Base-by-base conservation (phyloP, 2,113 vertebrate species). In the Falco punctatus region DNA sequence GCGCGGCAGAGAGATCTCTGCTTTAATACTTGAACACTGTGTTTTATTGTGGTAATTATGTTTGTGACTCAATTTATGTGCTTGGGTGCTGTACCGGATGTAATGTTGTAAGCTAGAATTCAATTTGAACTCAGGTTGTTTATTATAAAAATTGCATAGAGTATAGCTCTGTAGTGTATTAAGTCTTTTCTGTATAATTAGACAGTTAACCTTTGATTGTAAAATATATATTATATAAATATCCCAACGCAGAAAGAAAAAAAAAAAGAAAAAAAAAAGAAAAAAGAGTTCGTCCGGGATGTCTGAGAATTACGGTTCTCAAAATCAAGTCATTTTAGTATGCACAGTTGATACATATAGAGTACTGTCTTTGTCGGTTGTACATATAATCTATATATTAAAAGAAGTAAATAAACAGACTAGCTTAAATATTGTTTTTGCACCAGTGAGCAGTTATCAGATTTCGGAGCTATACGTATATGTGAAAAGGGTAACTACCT, bases 41-140 rank as follows among this genome's bases (percentile, higher is more conserved):
- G 97, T 98, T 98, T 99, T 98, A 98, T 98, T 97, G 98, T 98
- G 98, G 98, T 98, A 97, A 98, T 98, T 99, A 98, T 98, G 98
- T 99, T 98, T 98, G 98, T 99, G 98, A 98, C 96, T 99, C 98
- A 97, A 98, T 98, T 98, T 99, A 98, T 98, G 97, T 98, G 98
- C 96, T 98, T 98, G 98, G 97, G 97, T 98, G 97, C 98, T 82
- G 96, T 98, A 96, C 96, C 96, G 96, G 91, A 98, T 97, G 98
- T 98, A 98, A 98, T 97, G 98, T 97, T 98, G 98, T 97, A 98
- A 97, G 97, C 98, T 98, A 98, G 98, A 97, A 98, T 98, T 98
- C 97, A 96, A 98, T 98, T 98, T 98, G 97, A 98, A 98, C 98
- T 98, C 99, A 98, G 98, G 98, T 99, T 98, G 98, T 98, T 98